These are phyloP conservation scores for Indri indri DNA, from an alignment of 2,113 vertebrate species.

Conservation along the genomic window DNA sequence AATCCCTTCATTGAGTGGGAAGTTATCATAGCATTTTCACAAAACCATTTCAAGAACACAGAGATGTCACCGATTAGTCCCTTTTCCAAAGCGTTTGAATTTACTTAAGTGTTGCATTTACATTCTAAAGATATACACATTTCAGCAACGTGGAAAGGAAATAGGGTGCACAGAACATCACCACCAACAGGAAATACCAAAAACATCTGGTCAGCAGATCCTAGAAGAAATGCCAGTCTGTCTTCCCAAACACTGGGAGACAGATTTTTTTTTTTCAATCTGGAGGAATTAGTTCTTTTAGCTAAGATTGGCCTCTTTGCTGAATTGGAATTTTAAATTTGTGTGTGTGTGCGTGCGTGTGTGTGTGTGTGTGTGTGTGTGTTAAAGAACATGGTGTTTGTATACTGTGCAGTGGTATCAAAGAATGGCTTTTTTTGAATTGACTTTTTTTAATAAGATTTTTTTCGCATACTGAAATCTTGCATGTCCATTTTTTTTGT, in stretches of 20 bases:
- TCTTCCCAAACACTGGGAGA: constrained; percentile 74
- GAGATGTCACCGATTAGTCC: constrained; percentile 75
- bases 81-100: constrained; percentile 70
- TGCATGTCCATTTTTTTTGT: constrained; percentile 82
- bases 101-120: constrained; percentile 74
- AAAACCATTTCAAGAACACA: constrained; percentile 76
- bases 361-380: background rate
- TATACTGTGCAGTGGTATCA: constrained; percentile 95
- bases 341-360: background rate
- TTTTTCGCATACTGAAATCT: constrained; percentile 82
- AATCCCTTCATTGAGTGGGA: constrained; percentile 77
- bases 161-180: constrained; percentile 73
- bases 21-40: constrained; percentile 79
- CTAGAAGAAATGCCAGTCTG: constrained; percentile 79
- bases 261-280: constrained; percentile 69
- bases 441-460: constrained; percentile 85
- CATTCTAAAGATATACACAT: constrained; percentile 76
- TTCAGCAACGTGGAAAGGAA: constrained; percentile 78
- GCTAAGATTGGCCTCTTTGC: constrained; percentile 74
- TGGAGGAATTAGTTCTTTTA: constrained; percentile 78
- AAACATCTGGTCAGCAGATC: constrained; percentile 82
- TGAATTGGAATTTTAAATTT: constrained; percentile 70
- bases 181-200: constrained; percentile 80
- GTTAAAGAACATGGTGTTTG: constrained; percentile 80
- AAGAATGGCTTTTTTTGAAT: constrained; percentile 97